phyloP scores from a whole-genome alignment of 2,888 invertebrate species.

The Aspidiotus destructor region DNA sequence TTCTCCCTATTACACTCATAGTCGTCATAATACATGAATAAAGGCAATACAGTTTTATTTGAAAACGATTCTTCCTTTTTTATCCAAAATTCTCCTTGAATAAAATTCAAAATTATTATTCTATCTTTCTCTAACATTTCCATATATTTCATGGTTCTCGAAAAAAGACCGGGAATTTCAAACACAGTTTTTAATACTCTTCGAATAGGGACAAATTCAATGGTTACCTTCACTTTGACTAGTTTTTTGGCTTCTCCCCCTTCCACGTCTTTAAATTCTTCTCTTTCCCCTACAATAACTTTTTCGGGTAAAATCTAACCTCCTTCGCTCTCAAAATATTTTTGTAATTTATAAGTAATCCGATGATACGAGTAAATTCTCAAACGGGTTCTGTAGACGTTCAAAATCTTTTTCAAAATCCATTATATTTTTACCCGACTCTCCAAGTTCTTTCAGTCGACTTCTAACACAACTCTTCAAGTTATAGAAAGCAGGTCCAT shows the following conservation, averaged over 20 bases:
- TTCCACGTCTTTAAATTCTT: background rate
- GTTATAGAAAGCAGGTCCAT: background rate
- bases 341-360: background rate
- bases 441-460: background rate
- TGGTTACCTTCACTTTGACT: background rate
- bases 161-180: background rate
- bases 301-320: background rate
- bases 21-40: background rate
- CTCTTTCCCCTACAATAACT: background rate
- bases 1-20: constrained; percentile 35
- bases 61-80: background rate
- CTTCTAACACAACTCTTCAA: background rate
- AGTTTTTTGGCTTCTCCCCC: background rate
- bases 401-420: background rate
- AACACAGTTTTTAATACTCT: background rate
- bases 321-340: background rate
- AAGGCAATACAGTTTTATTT: background rate
- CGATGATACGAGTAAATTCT: background rate
- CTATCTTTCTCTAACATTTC: background rate
- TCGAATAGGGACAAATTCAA: background rate
- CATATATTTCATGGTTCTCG: background rate
- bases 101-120: background rate
- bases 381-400: background rate
- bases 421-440: background rate
- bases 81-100: background rate